Evolutionary conservation across 2,797 vertebrate species (phyloP), one percentile per base, ranked within the genome.

Genomic region (Galagoides demidoff): DNA sequence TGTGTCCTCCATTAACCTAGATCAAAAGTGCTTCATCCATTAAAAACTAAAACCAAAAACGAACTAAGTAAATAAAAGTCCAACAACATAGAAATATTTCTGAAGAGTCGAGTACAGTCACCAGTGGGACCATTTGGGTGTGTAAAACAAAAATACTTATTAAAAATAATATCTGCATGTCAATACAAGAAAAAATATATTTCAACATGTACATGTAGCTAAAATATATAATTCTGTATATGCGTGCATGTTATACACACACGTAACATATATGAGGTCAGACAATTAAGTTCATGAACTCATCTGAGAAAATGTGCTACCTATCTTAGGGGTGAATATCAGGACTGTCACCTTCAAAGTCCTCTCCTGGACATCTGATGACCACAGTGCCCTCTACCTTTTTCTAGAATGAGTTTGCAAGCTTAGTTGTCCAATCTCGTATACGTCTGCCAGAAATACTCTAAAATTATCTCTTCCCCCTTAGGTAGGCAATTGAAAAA

Each of bases 11-110:
- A 45, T 94, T 92, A 90, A 90, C 37, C 63, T 49, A 63, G 19
- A 34, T 77, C 22, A 84, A 84, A 94, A 93, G 29, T 61, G 20
- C 2, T n/a, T 74, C 27, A 55, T 78, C 19, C 79, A 64, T 74
- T 77, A 85, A 84, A 78, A 27, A 85, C 49, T 52, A 61, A 66
- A 63, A 23, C 0, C 5, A 52, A 37, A 27, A 19, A 31, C 37
- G 39, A 16, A 61, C 73, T 83, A 45, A 45, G 49, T 52, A 52
- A 52, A 17, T 52, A 29, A n/a, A 66, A n/a, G 9, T 17, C 31
- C 31, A n/a, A n/a, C 16, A 66, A 31, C 37, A 64, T 70, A 22
- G n/a, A 93, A 92, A 93, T 87, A 84, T 57, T 87, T 94, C 57
- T 89, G 2, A 73, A 89, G 14, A 63, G 3, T 86, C 34, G 83